These are phyloP conservation scores for Lasioglossum oenotherae DNA, from an alignment of 2,888 invertebrate species.

Conservation along the genomic window DNA sequence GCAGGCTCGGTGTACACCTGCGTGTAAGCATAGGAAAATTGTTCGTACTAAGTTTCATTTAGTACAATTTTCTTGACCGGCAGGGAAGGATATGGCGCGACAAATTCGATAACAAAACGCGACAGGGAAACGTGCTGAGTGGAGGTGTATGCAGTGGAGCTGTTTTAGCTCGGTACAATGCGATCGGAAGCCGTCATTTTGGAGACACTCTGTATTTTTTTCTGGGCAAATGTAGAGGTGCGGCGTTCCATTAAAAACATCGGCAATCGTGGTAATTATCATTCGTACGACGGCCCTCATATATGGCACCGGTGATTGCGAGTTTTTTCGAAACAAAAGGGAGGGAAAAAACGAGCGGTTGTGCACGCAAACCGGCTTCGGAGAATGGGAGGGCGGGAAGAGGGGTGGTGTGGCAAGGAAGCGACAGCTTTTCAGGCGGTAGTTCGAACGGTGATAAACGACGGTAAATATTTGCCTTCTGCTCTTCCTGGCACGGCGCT, in stretches of 20 bases:
- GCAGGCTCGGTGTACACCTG: not conserved
- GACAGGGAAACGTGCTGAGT: not conserved
- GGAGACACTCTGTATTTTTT: not conserved
- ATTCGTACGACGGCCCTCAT: slow-evolving; percentile 28
- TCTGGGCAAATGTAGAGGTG: not conserved
- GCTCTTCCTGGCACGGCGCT: slow-evolving; percentile 14
- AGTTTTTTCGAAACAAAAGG: slow-evolving; percentile 41
- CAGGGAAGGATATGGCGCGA: not conserved
- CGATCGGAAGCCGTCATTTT: not conserved
- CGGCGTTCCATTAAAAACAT: slow-evolving; percentile 34
- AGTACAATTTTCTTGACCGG: not conserved
- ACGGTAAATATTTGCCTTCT: slow-evolving; percentile 51
- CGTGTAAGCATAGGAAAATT: not conserved
- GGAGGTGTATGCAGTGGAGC: not conserved
- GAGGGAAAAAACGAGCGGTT: slow-evolving; percentile 1
- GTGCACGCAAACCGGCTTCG: slow-evolving; percentile 8
- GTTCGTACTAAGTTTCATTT: not conserved
- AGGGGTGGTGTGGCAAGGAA: not conserved
- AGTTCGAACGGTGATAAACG: slow-evolving; percentile 53
- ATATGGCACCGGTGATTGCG: slow-evolving; percentile 33
- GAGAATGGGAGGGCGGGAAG: not conserved
- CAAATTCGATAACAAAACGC: slow-evolving; percentile 1
- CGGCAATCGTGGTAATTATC: slow-evolving; percentile 49
- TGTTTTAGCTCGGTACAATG: not conserved
- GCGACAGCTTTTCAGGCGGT: slow-evolving; percentile 22